phyloP scores from a whole-genome alignment of 2,888 invertebrate genomes.

The Pristionchus arcanus region DNA sequence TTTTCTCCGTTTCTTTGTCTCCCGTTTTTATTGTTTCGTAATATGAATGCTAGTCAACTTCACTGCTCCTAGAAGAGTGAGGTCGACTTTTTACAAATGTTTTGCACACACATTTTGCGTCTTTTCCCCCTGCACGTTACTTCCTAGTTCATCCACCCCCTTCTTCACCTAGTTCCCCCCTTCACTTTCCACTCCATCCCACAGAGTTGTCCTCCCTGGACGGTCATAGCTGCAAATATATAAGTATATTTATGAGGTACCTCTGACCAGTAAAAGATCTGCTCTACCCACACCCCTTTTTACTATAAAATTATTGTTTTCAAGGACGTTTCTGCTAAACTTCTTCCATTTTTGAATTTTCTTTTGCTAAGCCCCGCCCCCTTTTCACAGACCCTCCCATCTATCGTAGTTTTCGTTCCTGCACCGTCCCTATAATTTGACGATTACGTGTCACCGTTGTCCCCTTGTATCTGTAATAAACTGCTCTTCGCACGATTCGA shows the following conservation, averaged over 20 bases:
- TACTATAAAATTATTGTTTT: not conserved
- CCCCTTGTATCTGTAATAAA: constrained; percentile 50
- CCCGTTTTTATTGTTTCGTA: not conserved
- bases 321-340: not conserved
- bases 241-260: not conserved
- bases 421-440: constrained; percentile 34
- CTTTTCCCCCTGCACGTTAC: constrained; percentile 6
- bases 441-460: constrained; percentile 28
- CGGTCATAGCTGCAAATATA: constrained; percentile 11
- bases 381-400: constrained; percentile 15
- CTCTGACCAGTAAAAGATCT: constrained; percentile 38
- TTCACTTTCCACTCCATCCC: not conserved
- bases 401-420: not conserved
- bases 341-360: not conserved
- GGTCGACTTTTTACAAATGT: not conserved
- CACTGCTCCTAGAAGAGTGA: not conserved
- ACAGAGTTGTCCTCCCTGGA: not conserved
- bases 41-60: constrained; percentile 27
- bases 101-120: not conserved
- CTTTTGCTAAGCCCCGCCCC: constrained; percentile 34
- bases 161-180: not conserved
- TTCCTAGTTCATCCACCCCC: not conserved
- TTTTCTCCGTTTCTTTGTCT: not conserved
- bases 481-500: not conserved
- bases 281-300: not conserved